A percentile compares a stretch with the other conserved stretches of the same genome.
These are phyloP conservation scores for Idaea dimidiata DNA, from an alignment of 2,888 invertebrate species.

Conservation along the genomic window DNA sequence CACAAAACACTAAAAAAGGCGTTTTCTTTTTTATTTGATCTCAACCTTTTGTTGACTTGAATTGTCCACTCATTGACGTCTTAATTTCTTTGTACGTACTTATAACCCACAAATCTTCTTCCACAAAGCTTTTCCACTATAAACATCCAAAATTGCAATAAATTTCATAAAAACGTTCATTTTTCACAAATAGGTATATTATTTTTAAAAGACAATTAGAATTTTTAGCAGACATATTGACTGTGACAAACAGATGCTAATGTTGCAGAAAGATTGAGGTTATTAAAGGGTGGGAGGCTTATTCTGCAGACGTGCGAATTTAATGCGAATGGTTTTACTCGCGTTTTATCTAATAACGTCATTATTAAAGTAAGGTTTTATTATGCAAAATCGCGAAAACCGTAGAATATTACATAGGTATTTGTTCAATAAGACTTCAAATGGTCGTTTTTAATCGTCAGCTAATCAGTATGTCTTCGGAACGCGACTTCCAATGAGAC, in stretches of 20 bases:
- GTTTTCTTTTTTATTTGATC: background rate
- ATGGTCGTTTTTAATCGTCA: no score
- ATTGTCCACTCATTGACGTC: background rate
- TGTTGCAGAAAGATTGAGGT: background rate
- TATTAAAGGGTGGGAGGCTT: background rate
- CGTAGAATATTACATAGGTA: no score
- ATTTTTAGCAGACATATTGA: background rate
- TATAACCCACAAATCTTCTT: no score
- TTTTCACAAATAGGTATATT: background rate
- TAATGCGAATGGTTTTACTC: no score
- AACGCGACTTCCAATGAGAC: no score
- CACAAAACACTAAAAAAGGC: background rate
- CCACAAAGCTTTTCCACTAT: no score
- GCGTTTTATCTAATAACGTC: no score
- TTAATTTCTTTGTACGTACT: background rate
- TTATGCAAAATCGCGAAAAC: no score
- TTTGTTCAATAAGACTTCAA: no score
- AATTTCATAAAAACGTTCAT: background rate
- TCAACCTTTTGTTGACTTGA: no score
- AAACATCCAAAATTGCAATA: background rate
- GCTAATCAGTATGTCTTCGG: no score
- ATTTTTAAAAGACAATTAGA: background rate
- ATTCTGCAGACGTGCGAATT: background rate
- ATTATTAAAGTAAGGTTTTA: no score
- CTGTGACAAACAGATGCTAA: background rate